Evolutionary conservation across 2,888 invertebrate genomes (phyloP).

Genomic region (Andrena hattorfiana): DNA sequence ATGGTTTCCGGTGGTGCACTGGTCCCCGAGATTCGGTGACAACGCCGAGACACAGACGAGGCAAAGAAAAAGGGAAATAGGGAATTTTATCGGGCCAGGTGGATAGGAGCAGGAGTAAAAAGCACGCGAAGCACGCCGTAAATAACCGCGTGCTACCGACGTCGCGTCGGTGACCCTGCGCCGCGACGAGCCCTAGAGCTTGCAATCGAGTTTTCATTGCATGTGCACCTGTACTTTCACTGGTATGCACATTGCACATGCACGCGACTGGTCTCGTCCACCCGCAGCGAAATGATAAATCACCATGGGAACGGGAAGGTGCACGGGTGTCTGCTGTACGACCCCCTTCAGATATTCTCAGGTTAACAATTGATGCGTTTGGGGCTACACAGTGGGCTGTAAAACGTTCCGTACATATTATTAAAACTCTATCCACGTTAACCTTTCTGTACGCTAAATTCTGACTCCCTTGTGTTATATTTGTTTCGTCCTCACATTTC

Average conservation of each 20-base stretch:
- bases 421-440: background rate
- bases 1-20: conserved; percentile 23
- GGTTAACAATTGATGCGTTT: background rate
- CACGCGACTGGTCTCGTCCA: conserved; percentile 21
- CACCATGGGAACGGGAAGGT: conserved; percentile 25
- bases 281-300: conserved; percentile 50
- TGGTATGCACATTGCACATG: conserved; percentile 26
- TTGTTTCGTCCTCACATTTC: background rate
- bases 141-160: conserved; percentile 61
- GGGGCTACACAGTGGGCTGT: background rate
- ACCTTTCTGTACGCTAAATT: no score
- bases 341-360: conserved; percentile 31
- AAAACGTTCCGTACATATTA: background rate
- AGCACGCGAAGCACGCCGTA: conserved; percentile 64
- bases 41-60: conserved; percentile 20
- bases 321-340: background rate
- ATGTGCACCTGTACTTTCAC: conserved; percentile 52
- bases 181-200: conserved; percentile 28
- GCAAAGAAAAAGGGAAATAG: conserved; percentile 36
- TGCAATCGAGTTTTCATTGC: conserved; percentile 61
- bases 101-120: conserved; percentile 52
- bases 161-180: conserved; percentile 43
- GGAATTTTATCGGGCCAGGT: conserved; percentile 56
- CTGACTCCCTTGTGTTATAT: no score
- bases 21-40: conserved; percentile 31